Conservation (phyloP, 2,888 invertebrate genomes). For the Keiferia lycopersicella region DNA sequence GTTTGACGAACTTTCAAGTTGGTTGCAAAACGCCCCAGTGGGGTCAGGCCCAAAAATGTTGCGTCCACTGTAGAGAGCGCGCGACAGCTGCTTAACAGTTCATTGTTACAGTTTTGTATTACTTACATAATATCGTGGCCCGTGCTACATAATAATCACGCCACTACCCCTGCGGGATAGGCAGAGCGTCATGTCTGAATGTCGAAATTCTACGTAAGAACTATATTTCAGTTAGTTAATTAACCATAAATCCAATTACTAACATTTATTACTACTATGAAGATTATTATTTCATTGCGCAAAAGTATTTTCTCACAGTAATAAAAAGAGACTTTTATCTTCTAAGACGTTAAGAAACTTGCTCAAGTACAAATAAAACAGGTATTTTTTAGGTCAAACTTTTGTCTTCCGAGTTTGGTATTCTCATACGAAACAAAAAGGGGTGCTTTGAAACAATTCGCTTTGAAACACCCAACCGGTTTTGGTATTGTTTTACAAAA, state of each 20-base stretch:
- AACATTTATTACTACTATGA: neutral
- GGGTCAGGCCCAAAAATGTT: too few species aligned
- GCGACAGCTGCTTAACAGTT: constrained; percentile 29
- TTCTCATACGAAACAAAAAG: constrained; percentile 56
- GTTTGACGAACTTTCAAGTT: neutral
- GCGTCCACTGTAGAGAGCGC: constrained; percentile 25
- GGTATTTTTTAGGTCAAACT: constrained; percentile 44
- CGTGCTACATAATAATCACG: too few species aligned
- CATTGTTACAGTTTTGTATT: constrained; percentile 16
- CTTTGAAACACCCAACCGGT: constrained; percentile 39
- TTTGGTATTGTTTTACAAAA: constrained; percentile 30
- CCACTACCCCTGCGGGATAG: too few species aligned
- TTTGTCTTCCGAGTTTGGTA: constrained; percentile 41
- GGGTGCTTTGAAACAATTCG: constrained; percentile 14
- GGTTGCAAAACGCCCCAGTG: neutral
- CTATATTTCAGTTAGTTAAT: too few species aligned
- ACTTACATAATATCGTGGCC: constrained; percentile 7
- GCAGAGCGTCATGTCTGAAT: too few species aligned
- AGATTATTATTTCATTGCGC: constrained; percentile 6
- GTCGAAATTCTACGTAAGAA: too few species aligned
- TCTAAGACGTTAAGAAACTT: neutral
- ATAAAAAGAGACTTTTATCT: neutral
- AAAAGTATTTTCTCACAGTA: constrained; percentile 16
- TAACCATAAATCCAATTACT: too few species aligned
- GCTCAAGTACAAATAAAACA: constrained; percentile 3